Evolutionary conservation across 2,888 invertebrate genomes (phyloP), one percentile per base, ranked within the genome.

Genomic region (Ceriagrion tenellum): DNA sequence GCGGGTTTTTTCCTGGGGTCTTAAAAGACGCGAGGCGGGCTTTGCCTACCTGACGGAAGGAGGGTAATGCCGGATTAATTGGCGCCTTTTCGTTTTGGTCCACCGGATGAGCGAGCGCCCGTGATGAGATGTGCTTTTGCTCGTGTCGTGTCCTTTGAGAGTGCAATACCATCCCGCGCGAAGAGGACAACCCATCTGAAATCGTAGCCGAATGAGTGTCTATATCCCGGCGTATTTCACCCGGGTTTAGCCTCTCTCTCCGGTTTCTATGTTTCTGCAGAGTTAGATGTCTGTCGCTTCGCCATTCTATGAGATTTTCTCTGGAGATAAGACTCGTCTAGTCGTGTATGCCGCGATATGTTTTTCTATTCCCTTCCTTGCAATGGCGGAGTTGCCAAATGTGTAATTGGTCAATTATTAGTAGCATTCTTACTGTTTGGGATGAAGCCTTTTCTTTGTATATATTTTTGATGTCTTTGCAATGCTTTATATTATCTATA

Each of bases 11-110:
- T 81, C 20, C 20, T 20, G 35, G 35, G 47, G 23, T 55, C 55
- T 93, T 47, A 47, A 47, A 47, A 47, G 93, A 93, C 18, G 69
- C 18, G 59, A 20, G 56, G 56, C 18, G n/a, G 47, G 81, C 81
- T 81, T 81, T 81, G 2, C 40, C 93, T 47, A 74, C 47, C 55
- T 47, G 40, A 56, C 3, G 69, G 74, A 55, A 93, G 63, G 47
- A 91, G 59, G 90, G 26, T 93, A 93, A 93, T 93, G 93, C 69
- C 47, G 93, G 93, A 93, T 93, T 93, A 93, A 93, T 93, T 47
- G 93, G 69, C 74, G 93, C 93, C 63, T 20, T 69, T 81, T 69
- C 47, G n/a, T 20, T 55, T 55, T 56, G 63, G 40, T 93, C 74
- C 74, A 26, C 40, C 81, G 81, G 81, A 81, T 81, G 81, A 81